Evolutionary conservation across 1,140 invertebrate genomes (phyloP).

Genomic region (Ceratina australensis): DNA sequence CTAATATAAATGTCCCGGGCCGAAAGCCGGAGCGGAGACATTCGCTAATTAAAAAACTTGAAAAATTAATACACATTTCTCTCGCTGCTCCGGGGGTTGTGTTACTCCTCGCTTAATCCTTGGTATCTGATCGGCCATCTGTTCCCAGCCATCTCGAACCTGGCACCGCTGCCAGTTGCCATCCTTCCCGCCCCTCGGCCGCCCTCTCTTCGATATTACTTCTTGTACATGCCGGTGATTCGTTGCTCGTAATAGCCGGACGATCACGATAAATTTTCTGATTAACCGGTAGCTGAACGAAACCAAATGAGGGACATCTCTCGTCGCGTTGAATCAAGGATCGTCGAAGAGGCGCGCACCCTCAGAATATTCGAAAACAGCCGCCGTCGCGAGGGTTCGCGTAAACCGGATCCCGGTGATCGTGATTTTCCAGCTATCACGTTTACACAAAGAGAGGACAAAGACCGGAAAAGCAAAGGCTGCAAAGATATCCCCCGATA

Average conservation of each 20-base stretch:
- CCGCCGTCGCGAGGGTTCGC: neutral
- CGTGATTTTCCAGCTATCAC: conserved; percentile 36
- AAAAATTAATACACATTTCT: conserved; percentile 81
- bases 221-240: conserved; percentile 25
- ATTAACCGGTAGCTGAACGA: conserved; percentile 6
- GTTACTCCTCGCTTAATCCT: conserved; percentile 77
- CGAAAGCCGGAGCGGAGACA: conserved; percentile 78
- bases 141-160: conserved; percentile 74
- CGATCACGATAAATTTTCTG: conserved; percentile 38
- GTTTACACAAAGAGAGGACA: conserved; percentile 17
- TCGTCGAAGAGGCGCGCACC: neutral
- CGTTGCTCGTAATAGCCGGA: conserved; percentile 20
- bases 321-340: neutral
- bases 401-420: neutral
- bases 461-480: conserved; percentile 32
- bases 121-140: conserved; percentile 80
- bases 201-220: conserved; percentile 42
- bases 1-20: conserved; percentile 79
- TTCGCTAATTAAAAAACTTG: conserved; percentile 81
- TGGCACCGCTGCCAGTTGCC: conserved; percentile 45
- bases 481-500: conserved; percentile 57
- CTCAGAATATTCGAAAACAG: neutral
- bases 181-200: neutral
- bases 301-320: neutral
- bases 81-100: conserved; percentile 69